These are phyloP conservation scores for Astur gentilis DNA, from an alignment of 2,113 vertebrate species.

Conservation along the genomic window DNA sequence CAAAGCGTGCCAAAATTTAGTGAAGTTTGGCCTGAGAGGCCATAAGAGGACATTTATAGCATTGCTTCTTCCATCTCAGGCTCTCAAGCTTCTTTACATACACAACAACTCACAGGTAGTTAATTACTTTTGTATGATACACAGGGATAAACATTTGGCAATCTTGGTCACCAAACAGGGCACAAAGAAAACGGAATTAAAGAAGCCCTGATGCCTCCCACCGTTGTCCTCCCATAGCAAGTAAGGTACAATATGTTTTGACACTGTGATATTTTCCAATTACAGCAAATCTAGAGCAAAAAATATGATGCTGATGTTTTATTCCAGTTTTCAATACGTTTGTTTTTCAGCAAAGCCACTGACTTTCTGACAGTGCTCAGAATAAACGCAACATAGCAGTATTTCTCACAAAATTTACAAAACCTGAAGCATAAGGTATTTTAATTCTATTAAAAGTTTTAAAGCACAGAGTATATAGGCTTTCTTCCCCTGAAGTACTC, in stretches of 20 bases:
- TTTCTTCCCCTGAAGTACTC: conserved; percentile 35
- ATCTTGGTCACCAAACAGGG: background rate
- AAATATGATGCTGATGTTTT: background rate
- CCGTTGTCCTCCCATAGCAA: background rate
- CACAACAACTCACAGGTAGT: background rate
- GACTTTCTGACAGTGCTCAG: background rate
- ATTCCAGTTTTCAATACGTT: background rate
- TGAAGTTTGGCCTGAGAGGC: background rate
- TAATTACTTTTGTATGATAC: background rate
- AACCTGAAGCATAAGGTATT: background rate
- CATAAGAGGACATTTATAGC: background rate
- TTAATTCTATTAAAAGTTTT: conserved; percentile 44
- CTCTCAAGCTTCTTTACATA: background rate
- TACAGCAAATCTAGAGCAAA: background rate
- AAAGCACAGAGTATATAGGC: background rate
- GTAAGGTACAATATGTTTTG: background rate
- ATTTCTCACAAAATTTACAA: background rate
- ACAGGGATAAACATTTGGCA: background rate
- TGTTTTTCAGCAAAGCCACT: conserved; percentile 5
- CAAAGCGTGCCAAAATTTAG: background rate
- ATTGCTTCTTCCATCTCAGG: background rate
- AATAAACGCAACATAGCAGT: background rate
- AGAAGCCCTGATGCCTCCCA: background rate
- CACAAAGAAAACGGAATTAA: background rate
- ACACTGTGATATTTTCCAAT: background rate